Base-by-base conservation (phyloP, 2,888 invertebrate species). In the Leucophenga montana region DNA sequence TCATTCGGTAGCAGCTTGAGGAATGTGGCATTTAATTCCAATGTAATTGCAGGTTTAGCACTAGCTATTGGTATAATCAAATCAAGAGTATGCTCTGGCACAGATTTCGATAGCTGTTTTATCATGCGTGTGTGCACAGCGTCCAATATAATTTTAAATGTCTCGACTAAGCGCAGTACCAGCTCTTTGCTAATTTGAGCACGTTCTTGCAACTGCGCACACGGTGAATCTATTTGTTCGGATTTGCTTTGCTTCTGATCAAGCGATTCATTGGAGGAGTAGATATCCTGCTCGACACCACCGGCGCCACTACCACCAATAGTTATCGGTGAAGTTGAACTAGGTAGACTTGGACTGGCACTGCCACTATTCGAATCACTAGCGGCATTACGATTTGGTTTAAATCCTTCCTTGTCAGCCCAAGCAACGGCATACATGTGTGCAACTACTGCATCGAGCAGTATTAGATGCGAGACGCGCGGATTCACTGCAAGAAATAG, bases 351-450 rank as follows among this genome's bases (percentile, higher is more conserved):
- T 31, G 75, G 68, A 22, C 69, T 71, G 1, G 69, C 56, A 65
- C 66, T 67, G 4, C 75, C 75, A 50, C 77, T 72, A 22, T 83
- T 79, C 2, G 76, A 78, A 9, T 75, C 75, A 67, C 72, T 83
- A 14, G 68, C 71, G 1, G 80, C 74, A 70, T 82, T 77, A 33
- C 79, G 83, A 72, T 78, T 86, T 31, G 82, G 71, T 65, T 85
- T 85, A 2, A 80, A 79, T 11, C 87, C 89, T 67, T 87, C 87
- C 64, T 86, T 87, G 44, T 85, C 88, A 0, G 88, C 85, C 86
- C 88, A 88, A 9, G 83, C 84, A 6, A 87, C 83, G 2, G 87
- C 89, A 65, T 88, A 86, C 86, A 89, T 87, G 59, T 88, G 88
- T 0, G 89, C 85, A 56, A 89, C 74, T 9, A 89, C 64, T 0